Conservation (phyloP, 2,797 vertebrate genomes). For the Distichodus sexfasciatus region DNA sequence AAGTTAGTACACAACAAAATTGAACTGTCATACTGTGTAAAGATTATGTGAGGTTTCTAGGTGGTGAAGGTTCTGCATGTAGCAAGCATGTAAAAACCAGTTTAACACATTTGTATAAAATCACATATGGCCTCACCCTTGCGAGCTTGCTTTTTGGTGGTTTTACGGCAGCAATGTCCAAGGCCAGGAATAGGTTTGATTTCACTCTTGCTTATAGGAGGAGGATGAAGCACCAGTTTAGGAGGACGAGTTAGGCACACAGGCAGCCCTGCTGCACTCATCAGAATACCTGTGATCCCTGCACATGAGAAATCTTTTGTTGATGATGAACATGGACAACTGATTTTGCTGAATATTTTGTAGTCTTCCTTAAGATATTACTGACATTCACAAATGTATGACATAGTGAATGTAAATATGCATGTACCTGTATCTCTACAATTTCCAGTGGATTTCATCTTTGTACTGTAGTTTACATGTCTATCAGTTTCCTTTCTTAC, state of each 20-base stretch:
- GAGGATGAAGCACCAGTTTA: constrained; percentile 88
- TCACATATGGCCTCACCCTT: constrained; percentile 76
- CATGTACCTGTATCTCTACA: no score
- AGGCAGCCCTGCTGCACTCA: constrained; percentile 91
- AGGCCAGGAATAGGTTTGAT: constrained; percentile 90
- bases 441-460: no score
- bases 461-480: neutral
- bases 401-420: no score
- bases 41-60: no score
- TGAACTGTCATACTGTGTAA: no score
- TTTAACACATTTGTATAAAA: neutral
- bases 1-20: no score
- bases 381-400: no score
- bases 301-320: neutral
- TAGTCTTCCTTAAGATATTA: no score
- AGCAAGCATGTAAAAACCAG: no score
- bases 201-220: constrained; percentile 89
- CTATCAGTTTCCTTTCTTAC: constrained; percentile 66
- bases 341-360: no score
- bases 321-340: neutral
- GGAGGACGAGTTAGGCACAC: constrained; percentile 94
- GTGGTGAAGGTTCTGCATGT: no score
- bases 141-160: constrained; percentile 89
- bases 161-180: constrained; percentile 89
- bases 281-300: constrained; percentile 96